Conservation (phyloP, 2,113 vertebrate species). For the Ceratotherium simum region DNA sequence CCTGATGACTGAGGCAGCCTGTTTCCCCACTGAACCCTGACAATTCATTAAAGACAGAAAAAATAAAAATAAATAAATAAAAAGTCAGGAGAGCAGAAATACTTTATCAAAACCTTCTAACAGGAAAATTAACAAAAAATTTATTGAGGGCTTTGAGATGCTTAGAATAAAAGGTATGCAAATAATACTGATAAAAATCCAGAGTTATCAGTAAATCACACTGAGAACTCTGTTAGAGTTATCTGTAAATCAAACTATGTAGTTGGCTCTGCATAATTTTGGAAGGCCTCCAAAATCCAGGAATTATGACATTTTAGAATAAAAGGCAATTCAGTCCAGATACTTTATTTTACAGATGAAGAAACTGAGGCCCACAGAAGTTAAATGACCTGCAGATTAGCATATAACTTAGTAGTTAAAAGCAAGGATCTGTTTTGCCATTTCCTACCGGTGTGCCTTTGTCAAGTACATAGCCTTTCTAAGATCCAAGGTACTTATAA, state of each 20-base stretch:
- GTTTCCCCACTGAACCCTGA: neutral
- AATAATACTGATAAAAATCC: slow-evolving; percentile 33
- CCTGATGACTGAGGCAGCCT: neutral
- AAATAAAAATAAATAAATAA: neutral
- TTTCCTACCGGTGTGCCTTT: neutral
- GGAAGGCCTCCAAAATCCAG: neutral
- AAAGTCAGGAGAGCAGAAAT: neutral
- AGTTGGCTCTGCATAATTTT: neutral
- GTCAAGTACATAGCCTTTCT: neutral
- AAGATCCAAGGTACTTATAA: neutral
- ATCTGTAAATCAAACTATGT: slow-evolving; percentile 24
- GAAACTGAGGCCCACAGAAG: neutral
- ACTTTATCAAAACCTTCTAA: neutral
- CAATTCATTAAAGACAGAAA: slow-evolving; percentile 32
- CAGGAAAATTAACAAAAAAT: neutral
- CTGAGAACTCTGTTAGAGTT: neutral
- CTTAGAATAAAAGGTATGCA: neutral
- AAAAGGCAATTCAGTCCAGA: neutral
- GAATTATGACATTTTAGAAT: neutral
- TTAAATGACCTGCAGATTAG: neutral
- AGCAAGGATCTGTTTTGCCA: neutral
- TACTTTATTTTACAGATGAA: slow-evolving; percentile 25
- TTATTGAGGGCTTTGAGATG: neutral
- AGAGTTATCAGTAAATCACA: neutral
- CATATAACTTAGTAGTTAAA: neutral